phyloP scores from a whole-genome alignment of 2,797 vertebrate species.

The Dryobates pubescens region DNA sequence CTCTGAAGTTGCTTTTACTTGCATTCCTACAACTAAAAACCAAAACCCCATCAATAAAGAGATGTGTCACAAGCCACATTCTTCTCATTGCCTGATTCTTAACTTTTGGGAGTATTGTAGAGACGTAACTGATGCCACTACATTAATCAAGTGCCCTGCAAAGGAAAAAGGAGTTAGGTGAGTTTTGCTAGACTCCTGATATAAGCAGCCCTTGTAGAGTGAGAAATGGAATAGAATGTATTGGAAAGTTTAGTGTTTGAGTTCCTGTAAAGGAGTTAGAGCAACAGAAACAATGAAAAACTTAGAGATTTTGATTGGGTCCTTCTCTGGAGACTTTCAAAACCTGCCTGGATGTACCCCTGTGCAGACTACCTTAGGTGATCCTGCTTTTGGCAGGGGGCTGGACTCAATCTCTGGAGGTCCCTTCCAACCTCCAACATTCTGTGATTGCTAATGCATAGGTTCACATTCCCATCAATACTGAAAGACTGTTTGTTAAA shows the following conservation, averaged over 20 bases:
- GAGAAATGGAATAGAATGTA: not conserved
- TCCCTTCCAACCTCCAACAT: no score
- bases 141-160: not conserved
- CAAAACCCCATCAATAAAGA: not conserved
- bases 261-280: not conserved
- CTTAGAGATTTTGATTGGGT: not conserved
- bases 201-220: not conserved
- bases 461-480: not conserved
- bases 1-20: not conserved
- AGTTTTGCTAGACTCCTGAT: not conserved
- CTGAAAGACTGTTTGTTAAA: not conserved
- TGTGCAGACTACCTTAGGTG: no score
- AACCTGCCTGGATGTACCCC: no score
- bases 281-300: not conserved
- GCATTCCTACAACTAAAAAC: not conserved
- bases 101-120: not conserved
- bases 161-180: not conserved
- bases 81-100: not conserved
- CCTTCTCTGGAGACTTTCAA: no score
- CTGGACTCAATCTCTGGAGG: no score
- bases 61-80: not conserved
- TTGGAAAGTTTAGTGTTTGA: not conserved
- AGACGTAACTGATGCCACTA: not conserved
- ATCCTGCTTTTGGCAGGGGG: no score
- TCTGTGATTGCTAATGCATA: not conserved